These are phyloP conservation scores for Latrodectus geometricus DNA, from an alignment of 1,140 invertebrate species.

Conservation along the genomic window DNA sequence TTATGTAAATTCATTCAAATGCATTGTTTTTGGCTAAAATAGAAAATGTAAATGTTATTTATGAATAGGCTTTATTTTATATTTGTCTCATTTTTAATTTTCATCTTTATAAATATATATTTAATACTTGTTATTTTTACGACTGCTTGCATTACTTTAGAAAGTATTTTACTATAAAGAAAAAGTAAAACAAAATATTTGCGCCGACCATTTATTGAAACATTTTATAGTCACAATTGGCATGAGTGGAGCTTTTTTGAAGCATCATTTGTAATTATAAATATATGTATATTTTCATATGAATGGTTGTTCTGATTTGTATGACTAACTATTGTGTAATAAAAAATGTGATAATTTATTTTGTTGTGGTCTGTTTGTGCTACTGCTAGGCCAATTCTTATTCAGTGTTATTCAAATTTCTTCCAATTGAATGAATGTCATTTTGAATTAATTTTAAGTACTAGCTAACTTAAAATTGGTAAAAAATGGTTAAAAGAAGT, in stretches of 20 bases:
- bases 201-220: not conserved
- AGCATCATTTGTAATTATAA: conserved; percentile 49
- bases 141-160: not conserved
- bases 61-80: not conserved
- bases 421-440: too few species aligned
- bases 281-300: conserved; percentile 60
- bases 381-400: too few species aligned
- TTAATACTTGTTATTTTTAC: conserved; percentile 43
- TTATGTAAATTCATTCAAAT: not conserved
- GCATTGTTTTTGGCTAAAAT: not conserved
- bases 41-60: not conserved
- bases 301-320: conserved; percentile 48
- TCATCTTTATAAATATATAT: not conserved
- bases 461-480: too few species aligned
- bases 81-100: not conserved
- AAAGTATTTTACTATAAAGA: conserved; percentile 54
- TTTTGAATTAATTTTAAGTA: too few species aligned
- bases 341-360: conserved; percentile 61
- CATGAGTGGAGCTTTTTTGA: conserved; percentile 35
- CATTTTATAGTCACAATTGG: not conserved
- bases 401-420: too few species aligned
- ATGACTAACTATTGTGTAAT: conserved; percentile 39
- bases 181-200: conserved; percentile 2
- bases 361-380: not conserved
- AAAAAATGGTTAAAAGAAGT: too few species aligned